Conservation (phyloP, 2,888 invertebrate genomes). For the Lepidochrysops patricia region DNA sequence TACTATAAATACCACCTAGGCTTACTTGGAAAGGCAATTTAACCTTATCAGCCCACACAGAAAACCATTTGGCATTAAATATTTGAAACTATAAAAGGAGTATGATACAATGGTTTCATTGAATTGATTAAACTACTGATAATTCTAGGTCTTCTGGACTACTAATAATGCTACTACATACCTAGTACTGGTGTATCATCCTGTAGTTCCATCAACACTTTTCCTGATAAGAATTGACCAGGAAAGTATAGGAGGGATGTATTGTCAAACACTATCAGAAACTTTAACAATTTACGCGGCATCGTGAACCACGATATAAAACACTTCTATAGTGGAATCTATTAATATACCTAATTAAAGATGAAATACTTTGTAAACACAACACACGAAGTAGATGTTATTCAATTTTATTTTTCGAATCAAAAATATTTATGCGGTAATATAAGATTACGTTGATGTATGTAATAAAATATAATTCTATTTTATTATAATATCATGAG, state of each 20-base stretch:
- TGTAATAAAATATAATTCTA: slow-evolving; percentile 5
- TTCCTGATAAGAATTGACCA: slow-evolving; percentile 92
- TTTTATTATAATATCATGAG: slow-evolving; percentile 6
- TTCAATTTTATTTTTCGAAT: neutral
- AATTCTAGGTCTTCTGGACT: neutral
- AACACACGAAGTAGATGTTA: neutral
- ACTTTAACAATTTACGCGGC: slow-evolving; percentile 92
- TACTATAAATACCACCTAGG: neutral
- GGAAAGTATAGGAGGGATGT: slow-evolving; percentile 94
- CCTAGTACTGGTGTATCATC: slow-evolving; percentile 93
- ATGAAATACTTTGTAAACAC: neutral
- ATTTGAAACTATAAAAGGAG: neutral
- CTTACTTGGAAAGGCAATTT: slow-evolving; percentile 15
- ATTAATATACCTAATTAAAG: neutral
- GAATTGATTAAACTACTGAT: neutral
- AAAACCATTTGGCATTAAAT: neutral
- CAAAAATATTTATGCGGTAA: too few relatives aligned
- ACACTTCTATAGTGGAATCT: neutral
- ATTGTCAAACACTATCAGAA: slow-evolving; percentile 94
- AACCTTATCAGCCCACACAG: slow-evolving; percentile 23
- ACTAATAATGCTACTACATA: slow-evolving; percentile 65
- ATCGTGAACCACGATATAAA: slow-evolving; percentile 54
- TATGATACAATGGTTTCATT: neutral
- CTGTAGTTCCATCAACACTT: slow-evolving; percentile 93
- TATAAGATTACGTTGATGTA: neutral